phyloP scores from a whole-genome alignment of 2,113 vertebrate genomes.

The Clarias magur region DNA sequence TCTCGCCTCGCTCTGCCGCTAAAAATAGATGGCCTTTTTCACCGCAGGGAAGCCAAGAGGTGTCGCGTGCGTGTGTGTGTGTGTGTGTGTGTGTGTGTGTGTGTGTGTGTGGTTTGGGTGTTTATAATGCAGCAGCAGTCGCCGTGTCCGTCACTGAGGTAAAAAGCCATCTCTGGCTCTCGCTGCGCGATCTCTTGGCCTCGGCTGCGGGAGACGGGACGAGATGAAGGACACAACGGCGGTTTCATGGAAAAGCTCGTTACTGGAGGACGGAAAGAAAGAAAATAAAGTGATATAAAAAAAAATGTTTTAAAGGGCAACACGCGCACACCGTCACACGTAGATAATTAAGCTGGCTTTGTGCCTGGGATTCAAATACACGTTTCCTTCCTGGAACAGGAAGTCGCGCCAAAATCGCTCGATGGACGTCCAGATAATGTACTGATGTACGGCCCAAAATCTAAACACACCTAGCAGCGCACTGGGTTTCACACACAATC shows the following conservation, averaged over 20 bases:
- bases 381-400: not conserved
- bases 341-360: not conserved
- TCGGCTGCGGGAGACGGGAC: not conserved
- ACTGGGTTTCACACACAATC: not conserved
- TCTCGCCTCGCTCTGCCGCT: slow-evolving; percentile 42
- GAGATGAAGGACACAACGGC: not conserved
- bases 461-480: not conserved
- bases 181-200: not conserved
- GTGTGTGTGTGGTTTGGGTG: slow-evolving; percentile 14
- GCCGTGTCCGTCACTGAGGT: slow-evolving; percentile 21
- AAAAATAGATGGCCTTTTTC: slow-evolving; percentile 49
- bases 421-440: not conserved
- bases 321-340: too few relatives aligned
- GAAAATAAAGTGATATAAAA: too few relatives aligned
- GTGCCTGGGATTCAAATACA: not conserved
- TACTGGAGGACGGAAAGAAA: not conserved
- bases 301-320: too few relatives aligned
- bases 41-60: slow-evolving; percentile 19
- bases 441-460: too few relatives aligned
- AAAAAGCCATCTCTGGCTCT: slow-evolving; percentile 27
- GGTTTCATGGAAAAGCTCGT: not conserved
- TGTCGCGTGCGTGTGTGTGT: slow-evolving; percentile 8
- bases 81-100: slow-evolving; percentile 19
- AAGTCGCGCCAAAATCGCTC: not conserved
- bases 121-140: slow-evolving; percentile 33